Evolutionary conservation across 2,797 vertebrate genomes (phyloP).

Genomic region (Anguilla megastoma): DNA sequence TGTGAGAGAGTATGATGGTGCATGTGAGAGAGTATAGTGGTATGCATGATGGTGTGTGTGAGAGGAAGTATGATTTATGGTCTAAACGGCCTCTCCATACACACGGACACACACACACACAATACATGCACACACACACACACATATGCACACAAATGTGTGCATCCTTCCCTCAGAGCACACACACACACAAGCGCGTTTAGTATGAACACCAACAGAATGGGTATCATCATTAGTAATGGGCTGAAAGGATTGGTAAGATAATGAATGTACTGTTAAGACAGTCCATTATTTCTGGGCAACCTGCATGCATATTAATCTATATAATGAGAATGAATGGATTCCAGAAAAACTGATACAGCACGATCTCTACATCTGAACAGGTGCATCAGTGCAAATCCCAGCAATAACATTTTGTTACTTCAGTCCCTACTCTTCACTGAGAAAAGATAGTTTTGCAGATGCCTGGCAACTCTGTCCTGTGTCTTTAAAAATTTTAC

Average conservation of each 20-base stretch:
- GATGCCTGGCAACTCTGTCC: not conserved
- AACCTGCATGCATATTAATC: not conserved
- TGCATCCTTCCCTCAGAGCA: not conserved
- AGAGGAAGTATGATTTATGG: no score
- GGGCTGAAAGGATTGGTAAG: not conserved
- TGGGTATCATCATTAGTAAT: not conserved
- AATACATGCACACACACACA: not conserved
- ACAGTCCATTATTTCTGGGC: not conserved
- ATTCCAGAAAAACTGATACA: not conserved
- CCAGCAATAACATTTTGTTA: not conserved
- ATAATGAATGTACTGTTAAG: not conserved
- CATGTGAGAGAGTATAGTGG: no score
- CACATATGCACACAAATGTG: not conserved
- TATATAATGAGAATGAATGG: not conserved
- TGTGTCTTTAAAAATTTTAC: no score
- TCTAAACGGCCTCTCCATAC: no score
- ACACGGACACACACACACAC: no score
- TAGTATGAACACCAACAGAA: not conserved
- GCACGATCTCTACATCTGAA: not conserved
- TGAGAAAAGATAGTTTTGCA: not conserved
- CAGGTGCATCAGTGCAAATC: not conserved
- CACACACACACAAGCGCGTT: not conserved
- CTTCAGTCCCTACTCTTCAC: not conserved
- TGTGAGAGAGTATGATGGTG: no score
- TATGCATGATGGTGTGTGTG: no score